phyloP scores from a whole-genome alignment of 2,113 vertebrate species.

The Zonotrichia leucophrys region DNA sequence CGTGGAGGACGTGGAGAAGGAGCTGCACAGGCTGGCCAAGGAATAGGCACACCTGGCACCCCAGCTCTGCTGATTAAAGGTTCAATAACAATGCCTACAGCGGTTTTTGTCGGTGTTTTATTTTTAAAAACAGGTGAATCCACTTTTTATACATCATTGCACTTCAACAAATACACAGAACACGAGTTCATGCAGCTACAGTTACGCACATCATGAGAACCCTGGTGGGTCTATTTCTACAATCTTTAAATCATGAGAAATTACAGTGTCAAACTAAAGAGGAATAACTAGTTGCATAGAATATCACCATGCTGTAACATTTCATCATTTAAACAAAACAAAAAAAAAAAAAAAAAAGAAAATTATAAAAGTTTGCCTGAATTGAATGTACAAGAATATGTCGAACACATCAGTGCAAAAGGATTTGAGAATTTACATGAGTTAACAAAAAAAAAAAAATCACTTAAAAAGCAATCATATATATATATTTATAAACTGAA shows the following conservation, averaged over 20 bases:
- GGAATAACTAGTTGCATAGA: slow-evolving; percentile 97
- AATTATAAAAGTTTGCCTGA: slow-evolving; percentile 86
- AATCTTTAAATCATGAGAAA: slow-evolving; percentile 80
- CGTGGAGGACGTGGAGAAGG: slow-evolving; percentile 87
- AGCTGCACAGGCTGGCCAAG: slow-evolving; percentile 78
- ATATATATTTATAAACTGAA: slow-evolving; percentile 71
- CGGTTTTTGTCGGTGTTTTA: slow-evolving; percentile 79
- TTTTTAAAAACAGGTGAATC: slow-evolving; percentile 96
- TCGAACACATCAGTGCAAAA: slow-evolving; percentile 96
- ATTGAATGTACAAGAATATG: slow-evolving; percentile 82
- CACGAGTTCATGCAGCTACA: slow-evolving; percentile 95
- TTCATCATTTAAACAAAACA: slow-evolving; percentile 65
- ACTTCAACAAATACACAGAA: slow-evolving; percentile 91
- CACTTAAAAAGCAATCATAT: slow-evolving; percentile 83
- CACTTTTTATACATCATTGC: slow-evolving; percentile 92
- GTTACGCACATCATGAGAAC: slow-evolving; percentile 83
- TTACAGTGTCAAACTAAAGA: slow-evolving; percentile 85
- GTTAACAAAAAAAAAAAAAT: slow-evolving; percentile 76
- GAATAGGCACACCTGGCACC: not conserved
- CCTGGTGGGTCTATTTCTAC: slow-evolving; percentile 83
- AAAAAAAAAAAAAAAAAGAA: slow-evolving; percentile 38
- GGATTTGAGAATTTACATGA: slow-evolving; percentile 87
- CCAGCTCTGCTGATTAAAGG: not conserved
- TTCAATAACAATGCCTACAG: not conserved
- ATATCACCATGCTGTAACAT: slow-evolving; percentile 94